Percentiles rank a stretch among this genome's conserved stretches.
phyloP scores from a whole-genome alignment of 2,888 invertebrate genomes.

The Teleiodes luculella region DNA sequence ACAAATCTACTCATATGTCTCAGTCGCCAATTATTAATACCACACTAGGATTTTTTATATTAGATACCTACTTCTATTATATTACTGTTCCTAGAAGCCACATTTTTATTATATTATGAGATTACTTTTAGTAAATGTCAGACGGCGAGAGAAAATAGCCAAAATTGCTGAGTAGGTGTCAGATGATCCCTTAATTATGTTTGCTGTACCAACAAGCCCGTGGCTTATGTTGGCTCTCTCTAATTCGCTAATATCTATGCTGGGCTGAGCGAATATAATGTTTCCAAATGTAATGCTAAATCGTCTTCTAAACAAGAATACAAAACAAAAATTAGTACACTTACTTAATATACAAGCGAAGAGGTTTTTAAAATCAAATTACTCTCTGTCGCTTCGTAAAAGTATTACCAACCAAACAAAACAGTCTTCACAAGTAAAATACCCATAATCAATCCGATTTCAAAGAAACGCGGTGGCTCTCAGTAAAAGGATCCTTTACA shows the following conservation, averaged over 20 bases:
- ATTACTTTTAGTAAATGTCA: no score
- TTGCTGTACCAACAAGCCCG: not conserved
- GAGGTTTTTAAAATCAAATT: not conserved
- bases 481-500: not conserved
- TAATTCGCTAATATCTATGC: conserved; percentile 1
- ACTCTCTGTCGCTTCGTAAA: not conserved
- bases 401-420: not conserved
- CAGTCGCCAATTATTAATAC: no score
- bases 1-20: no score
- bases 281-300: not conserved
- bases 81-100: no score
- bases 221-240: not conserved
- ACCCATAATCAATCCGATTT: conserved; percentile 5
- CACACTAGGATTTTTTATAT: no score
- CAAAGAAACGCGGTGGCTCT: not conserved
- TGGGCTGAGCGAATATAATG: not conserved
- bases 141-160: not conserved
- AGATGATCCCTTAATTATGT: not conserved
- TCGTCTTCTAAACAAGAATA: no score
- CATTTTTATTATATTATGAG: not conserved
- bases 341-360: no score
- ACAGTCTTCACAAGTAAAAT: not conserved
- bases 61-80: no score
- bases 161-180: not conserved
- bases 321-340: no score